phyloP scores from a whole-genome alignment of 2,113 vertebrate genomes.

The Eulemur macaco region DNA sequence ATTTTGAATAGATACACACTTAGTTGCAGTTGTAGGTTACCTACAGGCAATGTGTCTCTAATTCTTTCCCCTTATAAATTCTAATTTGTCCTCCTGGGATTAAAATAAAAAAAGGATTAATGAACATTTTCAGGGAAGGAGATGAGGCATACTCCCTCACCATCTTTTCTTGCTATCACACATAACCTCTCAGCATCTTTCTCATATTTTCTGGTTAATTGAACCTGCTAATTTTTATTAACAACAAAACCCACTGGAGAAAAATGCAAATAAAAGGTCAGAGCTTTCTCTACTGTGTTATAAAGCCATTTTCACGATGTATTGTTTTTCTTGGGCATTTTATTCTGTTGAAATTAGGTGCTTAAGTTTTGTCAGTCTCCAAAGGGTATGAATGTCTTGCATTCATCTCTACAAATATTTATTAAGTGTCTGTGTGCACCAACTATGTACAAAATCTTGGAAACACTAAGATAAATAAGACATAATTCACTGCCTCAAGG shows the following conservation, averaged over 20 bases:
- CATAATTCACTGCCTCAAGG: neutral
- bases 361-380: neutral
- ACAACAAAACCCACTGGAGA: neutral
- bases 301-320: neutral
- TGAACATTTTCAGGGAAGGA: constrained; percentile 8
- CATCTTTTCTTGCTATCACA: neutral
- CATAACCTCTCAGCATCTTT: neutral
- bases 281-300: neutral
- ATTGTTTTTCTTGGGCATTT: neutral
- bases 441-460: neutral
- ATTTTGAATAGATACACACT: constrained; percentile 46
- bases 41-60: constrained; percentile 28
- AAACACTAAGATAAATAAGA: neutral
- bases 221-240: constrained; percentile 33
- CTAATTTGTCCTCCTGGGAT: constrained; percentile 46
- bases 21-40: constrained; percentile 4
- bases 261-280: constrained; percentile 45
- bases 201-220: constrained; percentile 34
- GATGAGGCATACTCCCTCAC: neutral
- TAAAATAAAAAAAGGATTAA: constrained; percentile 39
- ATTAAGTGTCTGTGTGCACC: neutral
- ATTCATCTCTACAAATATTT: neutral
- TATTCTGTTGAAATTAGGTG: neutral
- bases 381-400: neutral
- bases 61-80: constrained; percentile 42